phyloP scores from a whole-genome alignment of 2,113 vertebrate genomes.

The Otis tarda region DNA sequence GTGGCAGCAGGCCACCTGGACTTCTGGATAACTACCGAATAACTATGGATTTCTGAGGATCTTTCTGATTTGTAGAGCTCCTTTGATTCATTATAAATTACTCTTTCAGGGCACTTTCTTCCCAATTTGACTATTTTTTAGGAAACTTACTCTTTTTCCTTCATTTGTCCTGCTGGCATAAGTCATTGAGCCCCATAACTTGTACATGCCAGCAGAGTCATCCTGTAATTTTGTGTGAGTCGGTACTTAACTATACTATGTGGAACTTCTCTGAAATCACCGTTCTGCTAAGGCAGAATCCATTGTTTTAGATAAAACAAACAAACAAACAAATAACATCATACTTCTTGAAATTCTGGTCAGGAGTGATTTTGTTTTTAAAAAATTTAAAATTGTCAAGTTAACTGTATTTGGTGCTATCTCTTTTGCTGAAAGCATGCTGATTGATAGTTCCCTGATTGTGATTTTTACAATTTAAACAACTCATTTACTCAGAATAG shows the following conservation, averaged over 20 bases:
- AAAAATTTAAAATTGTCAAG: neutral
- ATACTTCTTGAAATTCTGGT: slow-evolving; percentile 13
- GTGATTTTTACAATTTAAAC: slow-evolving; percentile 60
- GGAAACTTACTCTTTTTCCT: neutral
- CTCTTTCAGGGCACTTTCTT: neutral
- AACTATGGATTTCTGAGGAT: neutral
- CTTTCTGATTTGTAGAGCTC: neutral
- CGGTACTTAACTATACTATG: neutral
- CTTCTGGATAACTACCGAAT: neutral
- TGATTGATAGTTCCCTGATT: slow-evolving; percentile 40
- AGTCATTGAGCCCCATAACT: neutral
- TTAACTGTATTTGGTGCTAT: neutral
- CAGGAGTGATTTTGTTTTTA: neutral
- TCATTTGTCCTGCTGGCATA: neutral
- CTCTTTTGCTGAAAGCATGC: slow-evolving; percentile 12
- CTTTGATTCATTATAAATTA: neutral
- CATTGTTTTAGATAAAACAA: neutral
- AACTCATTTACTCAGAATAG: slow-evolving; percentile 42
- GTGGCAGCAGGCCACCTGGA: neutral
- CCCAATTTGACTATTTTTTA: neutral
- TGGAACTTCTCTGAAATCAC: neutral
- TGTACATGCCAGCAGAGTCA: neutral
- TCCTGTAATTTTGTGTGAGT: neutral
- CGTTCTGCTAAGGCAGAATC: neutral
- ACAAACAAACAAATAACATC: neutral